Conservation (phyloP, 2,113 vertebrate genomes). For the Menura novaehollandiae region DNA sequence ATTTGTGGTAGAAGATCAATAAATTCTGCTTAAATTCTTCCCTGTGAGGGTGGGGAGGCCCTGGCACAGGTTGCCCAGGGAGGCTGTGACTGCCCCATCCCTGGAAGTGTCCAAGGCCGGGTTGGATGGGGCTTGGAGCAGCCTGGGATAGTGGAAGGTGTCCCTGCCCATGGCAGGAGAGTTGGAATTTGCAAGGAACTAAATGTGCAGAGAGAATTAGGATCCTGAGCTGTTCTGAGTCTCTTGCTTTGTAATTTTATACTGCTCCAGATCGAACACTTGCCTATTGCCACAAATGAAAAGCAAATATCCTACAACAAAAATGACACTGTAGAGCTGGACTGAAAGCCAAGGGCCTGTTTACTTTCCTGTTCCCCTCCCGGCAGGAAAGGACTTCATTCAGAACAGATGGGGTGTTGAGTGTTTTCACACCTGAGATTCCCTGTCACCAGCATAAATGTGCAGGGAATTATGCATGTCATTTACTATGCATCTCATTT, state of each 20-base stretch:
- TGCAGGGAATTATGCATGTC: not conserved
- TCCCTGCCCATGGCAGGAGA: not conserved
- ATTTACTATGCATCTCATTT: not conserved
- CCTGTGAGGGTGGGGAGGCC: accelerated
- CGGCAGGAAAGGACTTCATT: not conserved
- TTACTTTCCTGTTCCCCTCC: not conserved
- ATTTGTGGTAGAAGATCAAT: not conserved
- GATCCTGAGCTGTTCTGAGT: not conserved
- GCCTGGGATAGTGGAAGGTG: accelerated
- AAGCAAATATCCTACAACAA: no score
- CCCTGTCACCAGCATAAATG: not conserved
- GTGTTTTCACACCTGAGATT: not conserved
- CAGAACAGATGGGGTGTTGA: not conserved
- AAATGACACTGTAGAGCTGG: not conserved
- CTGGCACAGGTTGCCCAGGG: not conserved
- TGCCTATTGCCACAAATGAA: not conserved
- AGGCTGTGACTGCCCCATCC: not conserved
- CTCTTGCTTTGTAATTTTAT: not conserved
- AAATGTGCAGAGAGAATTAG: not conserved
- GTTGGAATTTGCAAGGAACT: not conserved
- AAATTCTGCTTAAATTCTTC: not conserved
- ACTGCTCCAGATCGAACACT: not conserved
- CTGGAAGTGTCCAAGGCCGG: not conserved
- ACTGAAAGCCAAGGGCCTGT: not conserved
- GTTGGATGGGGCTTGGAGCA: not conserved